A percentile compares a stretch with the other conserved stretches of the same genome.
These are phyloP conservation scores for Leptarthrus brevirostris DNA, from an alignment of 2,888 invertebrate species.

Conservation along the genomic window DNA sequence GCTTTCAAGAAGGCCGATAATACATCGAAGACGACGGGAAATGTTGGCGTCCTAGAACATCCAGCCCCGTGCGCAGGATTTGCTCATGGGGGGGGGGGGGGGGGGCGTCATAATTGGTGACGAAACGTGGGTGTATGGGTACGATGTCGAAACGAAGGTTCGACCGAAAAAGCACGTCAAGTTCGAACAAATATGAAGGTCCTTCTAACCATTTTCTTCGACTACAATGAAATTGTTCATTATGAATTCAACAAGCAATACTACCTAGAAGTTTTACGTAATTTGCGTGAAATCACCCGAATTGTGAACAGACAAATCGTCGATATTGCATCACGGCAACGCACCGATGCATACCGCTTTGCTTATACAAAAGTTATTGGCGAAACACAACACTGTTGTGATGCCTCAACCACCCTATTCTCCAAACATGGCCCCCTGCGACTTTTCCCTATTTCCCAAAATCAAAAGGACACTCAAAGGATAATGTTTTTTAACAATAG, in stretches of 20 bases:
- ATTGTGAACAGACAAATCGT: conserved; percentile 45
- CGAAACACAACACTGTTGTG: too few relatives aligned
- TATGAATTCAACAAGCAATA: conserved; percentile 39
- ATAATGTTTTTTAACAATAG: too few relatives aligned
- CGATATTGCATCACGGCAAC: conserved; percentile 46
- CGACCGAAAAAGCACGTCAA: conserved; percentile 10
- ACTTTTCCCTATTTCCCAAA: too few relatives aligned
- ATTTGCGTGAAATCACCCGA: conserved; percentile 30
- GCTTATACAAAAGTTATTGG: neutral
- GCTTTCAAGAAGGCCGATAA: too few relatives aligned
- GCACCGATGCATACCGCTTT: conserved; percentile 1
- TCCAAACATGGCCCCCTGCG: too few relatives aligned
- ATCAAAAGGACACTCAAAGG: too few relatives aligned
- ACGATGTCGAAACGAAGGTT: conserved; percentile 19
- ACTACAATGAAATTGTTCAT: conserved; percentile 32
- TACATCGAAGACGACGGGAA: too few relatives aligned
- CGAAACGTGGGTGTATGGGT: conserved; percentile 29
- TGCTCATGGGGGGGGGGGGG: too few relatives aligned
- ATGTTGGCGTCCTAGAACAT: too few relatives aligned
- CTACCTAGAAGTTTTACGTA: conserved; percentile 31
- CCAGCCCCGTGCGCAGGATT: too few relatives aligned
- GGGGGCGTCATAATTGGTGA: conserved; percentile 27
- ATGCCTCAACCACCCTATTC: too few relatives aligned
- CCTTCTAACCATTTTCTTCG: conserved; percentile 35
- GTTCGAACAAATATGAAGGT: conserved; percentile 4